phyloP scores from a whole-genome alignment of 2,797 vertebrate genomes.

The Hylomyscus alleni region DNA sequence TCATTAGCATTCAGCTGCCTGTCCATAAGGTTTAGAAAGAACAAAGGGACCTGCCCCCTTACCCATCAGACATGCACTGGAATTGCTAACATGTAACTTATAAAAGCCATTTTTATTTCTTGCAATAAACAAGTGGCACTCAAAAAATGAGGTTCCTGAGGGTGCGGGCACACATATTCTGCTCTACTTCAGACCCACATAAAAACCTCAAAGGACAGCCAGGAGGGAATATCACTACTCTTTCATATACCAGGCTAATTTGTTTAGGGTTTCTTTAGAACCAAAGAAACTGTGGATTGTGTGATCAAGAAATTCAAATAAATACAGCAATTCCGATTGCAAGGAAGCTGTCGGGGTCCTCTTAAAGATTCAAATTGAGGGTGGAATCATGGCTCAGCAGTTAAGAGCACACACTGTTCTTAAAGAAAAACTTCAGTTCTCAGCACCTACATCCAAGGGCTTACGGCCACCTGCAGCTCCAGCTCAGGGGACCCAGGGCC shows the following conservation, averaged over 20 bases:
- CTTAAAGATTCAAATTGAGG: background rate
- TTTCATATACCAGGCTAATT: background rate
- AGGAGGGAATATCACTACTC: background rate
- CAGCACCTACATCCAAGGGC: background rate
- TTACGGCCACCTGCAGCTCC: background rate
- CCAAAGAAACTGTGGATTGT: background rate
- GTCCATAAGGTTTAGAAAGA: background rate
- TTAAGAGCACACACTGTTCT: background rate
- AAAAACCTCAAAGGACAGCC: background rate
- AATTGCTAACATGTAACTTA: background rate
- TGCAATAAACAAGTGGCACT: background rate
- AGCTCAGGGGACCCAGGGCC: fast-evolving
- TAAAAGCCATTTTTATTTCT: background rate
- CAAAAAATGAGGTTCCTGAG: background rate
- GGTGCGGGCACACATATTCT: too few relatives aligned
- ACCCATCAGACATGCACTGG: background rate
- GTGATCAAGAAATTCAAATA: background rate
- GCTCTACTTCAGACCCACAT: background rate
- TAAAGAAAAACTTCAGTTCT: background rate
- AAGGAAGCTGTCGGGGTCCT: background rate
- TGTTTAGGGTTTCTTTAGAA: background rate
- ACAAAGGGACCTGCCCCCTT: background rate
- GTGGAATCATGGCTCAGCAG: too few relatives aligned
- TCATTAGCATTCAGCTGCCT: background rate
- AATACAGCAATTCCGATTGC: background rate